phyloP scores from a whole-genome alignment of 2,113 vertebrate genomes.

The Entomyzon cyanotis region DNA sequence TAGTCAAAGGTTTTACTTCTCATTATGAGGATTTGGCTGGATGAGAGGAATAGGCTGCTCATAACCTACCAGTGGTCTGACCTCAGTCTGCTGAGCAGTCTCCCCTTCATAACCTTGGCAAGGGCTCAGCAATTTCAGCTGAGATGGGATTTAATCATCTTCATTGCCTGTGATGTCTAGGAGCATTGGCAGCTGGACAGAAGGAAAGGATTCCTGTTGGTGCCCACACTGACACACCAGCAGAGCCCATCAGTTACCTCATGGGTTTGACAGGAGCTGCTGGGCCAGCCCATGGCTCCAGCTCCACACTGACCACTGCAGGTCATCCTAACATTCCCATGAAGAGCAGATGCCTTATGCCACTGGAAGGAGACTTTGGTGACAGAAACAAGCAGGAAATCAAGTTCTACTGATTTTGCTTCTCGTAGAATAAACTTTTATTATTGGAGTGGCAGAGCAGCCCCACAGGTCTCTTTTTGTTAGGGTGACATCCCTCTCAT shows the following conservation, averaged over 20 bases:
- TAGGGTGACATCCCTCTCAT: neutral
- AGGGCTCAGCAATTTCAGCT: neutral
- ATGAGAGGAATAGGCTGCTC: neutral
- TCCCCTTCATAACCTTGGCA: neutral
- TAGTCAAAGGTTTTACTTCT: neutral
- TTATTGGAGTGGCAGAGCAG: neutral
- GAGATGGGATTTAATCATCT: neutral
- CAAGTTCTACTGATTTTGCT: neutral
- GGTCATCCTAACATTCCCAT: neutral
- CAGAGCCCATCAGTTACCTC: neutral
- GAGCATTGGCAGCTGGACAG: neutral
- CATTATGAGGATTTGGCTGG: neutral
- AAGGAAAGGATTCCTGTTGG: neutral
- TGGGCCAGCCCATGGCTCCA: neutral
- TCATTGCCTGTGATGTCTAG: neutral
- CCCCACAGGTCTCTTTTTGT: neutral
- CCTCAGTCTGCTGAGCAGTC: rapidly evolving
- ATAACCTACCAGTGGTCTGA: rapidly evolving
- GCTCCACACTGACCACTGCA: neutral
- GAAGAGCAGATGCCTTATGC: neutral
- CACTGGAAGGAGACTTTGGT: neutral
- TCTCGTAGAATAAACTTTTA: neutral
- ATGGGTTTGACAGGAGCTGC: neutral
- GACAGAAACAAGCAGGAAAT: neutral
- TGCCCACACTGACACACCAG: neutral